Evolutionary conservation across 2,113 vertebrate genomes (phyloP).

Genomic region (Rhipidura dahli): DNA sequence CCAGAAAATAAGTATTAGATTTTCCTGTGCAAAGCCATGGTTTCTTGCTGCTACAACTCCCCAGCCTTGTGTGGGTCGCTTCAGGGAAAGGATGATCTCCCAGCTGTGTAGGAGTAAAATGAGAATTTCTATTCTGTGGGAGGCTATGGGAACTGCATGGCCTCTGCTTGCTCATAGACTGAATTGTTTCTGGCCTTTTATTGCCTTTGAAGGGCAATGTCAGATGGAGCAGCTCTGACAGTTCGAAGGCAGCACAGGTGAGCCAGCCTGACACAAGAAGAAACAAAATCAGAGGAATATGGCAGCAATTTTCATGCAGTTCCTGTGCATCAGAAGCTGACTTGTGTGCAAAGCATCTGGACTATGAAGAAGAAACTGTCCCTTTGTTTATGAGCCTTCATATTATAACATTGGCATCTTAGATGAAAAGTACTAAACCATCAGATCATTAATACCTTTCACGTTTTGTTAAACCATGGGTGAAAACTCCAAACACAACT

Average conservation of each 20-base stretch:
- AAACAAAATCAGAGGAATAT: not conserved
- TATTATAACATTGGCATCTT: not conserved
- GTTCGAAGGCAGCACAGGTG: not conserved
- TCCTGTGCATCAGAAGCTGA: not conserved
- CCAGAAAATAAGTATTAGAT: not conserved
- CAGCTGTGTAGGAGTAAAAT: not conserved
- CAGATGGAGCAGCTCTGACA: not conserved
- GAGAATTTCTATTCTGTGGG: not conserved
- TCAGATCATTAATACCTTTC: slow-evolving; percentile 40
- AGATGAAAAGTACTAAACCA: not conserved
- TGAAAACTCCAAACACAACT: slow-evolving; percentile 32
- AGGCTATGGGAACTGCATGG: not conserved
- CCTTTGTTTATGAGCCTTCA: not conserved
- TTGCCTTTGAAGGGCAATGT: not conserved
- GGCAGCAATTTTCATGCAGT: not conserved
- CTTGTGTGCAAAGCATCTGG: not conserved
- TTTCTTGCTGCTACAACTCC: not conserved
- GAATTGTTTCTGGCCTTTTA: not conserved
- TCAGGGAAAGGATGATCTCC: not conserved
- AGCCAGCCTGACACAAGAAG: not conserved
- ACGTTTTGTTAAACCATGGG: slow-evolving; percentile 24
- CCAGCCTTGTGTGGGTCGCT: not conserved
- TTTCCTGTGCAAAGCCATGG: not conserved
- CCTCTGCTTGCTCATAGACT: not conserved
- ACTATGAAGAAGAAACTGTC: not conserved